Percentiles rank a stretch among this genome's conserved stretches.
These are phyloP conservation scores for Epizoanthus ramosus DNA, from an alignment of 92 coral and sea anemone genomes.

Conservation along the genomic window DNA sequence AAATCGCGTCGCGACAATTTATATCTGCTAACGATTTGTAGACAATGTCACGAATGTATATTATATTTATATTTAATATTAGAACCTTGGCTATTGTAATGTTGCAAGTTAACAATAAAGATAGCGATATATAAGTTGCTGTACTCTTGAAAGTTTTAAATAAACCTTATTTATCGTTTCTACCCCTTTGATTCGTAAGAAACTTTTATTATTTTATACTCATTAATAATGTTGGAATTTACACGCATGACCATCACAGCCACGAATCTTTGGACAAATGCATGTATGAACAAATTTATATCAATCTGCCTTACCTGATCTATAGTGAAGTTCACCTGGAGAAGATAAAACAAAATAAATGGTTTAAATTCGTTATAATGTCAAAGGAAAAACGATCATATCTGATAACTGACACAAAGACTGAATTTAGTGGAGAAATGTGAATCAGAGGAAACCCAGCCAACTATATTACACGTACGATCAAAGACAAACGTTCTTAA, in stretches of 20 bases:
- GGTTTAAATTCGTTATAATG: not conserved
- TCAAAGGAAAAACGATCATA: not conserved
- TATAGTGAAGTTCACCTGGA: constrained; percentile 94
- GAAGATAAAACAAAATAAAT: constrained; percentile 12
- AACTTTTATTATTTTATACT: no score
- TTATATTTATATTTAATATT: no score
- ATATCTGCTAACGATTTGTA: no score
- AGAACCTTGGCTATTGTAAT: no score
- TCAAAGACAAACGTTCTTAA: not conserved
- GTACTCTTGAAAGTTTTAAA: no score
- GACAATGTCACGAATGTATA: no score
- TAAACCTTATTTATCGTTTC: no score
- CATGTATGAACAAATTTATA: not conserved
- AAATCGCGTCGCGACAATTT: no score
- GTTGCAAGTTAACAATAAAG: no score
- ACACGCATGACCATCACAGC: not conserved
- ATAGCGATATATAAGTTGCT: no score
- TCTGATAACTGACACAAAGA: not conserved
- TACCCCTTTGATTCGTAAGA: no score
- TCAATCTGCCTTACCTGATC: constrained; percentile 82
- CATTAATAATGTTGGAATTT: no score
- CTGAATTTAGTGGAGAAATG: not conserved
- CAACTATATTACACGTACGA: constrained; percentile 9
- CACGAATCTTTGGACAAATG: not conserved
- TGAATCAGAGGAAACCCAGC: not conserved